phyloP scores from a whole-genome alignment of 2,797 vertebrate genomes.

The Pseudochirops corinnae region DNA sequence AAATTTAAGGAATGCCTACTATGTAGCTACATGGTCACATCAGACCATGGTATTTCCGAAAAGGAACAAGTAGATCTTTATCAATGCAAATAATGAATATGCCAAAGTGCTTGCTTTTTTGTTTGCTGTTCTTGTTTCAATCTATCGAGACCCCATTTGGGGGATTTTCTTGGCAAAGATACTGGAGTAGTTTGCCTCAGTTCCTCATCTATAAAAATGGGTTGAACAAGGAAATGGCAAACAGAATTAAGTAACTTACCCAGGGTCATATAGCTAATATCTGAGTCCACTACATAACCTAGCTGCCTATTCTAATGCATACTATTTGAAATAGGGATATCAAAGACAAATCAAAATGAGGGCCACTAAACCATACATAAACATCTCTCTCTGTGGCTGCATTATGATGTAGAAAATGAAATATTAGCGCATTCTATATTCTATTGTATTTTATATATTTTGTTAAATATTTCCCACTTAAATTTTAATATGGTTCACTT shows the following conservation, averaged over 20 bases:
- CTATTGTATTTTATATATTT: not conserved
- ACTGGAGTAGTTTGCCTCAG: not conserved
- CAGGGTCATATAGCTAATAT: fast-evolving
- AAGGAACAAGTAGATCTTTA: not conserved
- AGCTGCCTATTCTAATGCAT: not conserved
- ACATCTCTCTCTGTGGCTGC: not conserved
- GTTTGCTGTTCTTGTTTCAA: not conserved
- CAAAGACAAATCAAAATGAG: not conserved
- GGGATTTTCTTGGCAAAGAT: not conserved
- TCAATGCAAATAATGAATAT: not conserved
- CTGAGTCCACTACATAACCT: not conserved
- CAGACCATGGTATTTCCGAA: not conserved
- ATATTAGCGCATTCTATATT: not conserved
- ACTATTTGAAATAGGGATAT: not conserved
- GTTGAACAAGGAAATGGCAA: not conserved
- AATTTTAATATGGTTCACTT: not conserved
- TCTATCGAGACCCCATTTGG: not conserved
- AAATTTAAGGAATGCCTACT: not conserved
- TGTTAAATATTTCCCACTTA: not conserved
- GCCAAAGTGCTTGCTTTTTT: not conserved
- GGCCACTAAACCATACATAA: not conserved
- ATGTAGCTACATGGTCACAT: not conserved
- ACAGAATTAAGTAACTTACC: constrained; percentile 55
- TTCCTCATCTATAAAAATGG: too few relatives aligned
- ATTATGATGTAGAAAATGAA: not conserved